Evolutionary conservation across 2,888 invertebrate genomes (phyloP).

Genomic region (Acronicta leporina): DNA sequence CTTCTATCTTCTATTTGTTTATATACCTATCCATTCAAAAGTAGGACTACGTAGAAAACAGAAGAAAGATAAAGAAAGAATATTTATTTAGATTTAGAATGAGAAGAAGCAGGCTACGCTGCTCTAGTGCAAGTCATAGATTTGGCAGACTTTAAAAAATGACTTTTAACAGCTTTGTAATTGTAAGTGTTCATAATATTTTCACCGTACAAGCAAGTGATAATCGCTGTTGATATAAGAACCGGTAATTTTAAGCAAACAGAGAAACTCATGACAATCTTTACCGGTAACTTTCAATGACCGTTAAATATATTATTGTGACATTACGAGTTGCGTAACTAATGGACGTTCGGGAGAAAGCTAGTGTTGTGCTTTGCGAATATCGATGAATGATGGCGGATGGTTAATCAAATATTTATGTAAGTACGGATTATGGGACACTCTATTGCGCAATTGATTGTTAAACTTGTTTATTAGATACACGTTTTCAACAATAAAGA

Average conservation of each 20-base stretch:
- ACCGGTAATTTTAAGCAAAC: slow-evolving; percentile 2
- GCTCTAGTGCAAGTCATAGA: no score
- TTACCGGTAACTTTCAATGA: slow-evolving; percentile 27
- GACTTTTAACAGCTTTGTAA: no score
- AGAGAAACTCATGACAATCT: slow-evolving; percentile 9
- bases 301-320: slow-evolving; percentile 37
- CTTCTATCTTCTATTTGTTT: no score
- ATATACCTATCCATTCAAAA: no score
- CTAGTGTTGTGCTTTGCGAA: slow-evolving; percentile 37
- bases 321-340: slow-evolving; percentile 44
- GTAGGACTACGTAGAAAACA: no score
- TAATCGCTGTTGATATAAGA: slow-evolving; percentile 1
- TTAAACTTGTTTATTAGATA: slow-evolving; percentile 16
- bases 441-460: slow-evolving; percentile 17
- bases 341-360: slow-evolving; percentile 49
- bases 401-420: slow-evolving; percentile 32
- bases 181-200: neutral
- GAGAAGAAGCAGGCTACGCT: neutral
- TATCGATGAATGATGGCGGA: slow-evolving; percentile 47
- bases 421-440: neutral
- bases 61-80: no score
- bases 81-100: no score
- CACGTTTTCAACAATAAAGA: slow-evolving; percentile 1
- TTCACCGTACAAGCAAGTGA: neutral
- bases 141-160: no score